phyloP scores from a whole-genome alignment of 2,113 vertebrate species.

The Sporophila hypoxantha region DNA sequence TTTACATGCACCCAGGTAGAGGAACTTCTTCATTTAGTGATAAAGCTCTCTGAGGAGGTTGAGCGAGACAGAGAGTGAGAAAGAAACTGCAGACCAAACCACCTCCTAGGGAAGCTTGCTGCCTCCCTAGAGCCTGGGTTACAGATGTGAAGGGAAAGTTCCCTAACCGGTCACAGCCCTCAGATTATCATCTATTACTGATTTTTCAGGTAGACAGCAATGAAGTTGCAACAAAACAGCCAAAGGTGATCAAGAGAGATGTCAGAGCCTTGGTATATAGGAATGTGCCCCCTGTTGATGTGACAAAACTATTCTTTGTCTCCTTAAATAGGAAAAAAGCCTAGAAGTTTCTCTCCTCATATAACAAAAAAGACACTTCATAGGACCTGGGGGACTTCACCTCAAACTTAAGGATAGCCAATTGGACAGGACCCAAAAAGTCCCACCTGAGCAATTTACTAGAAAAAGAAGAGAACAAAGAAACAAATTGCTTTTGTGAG shows the following conservation, averaged over 20 bases:
- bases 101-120: background rate
- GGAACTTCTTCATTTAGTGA: background rate
- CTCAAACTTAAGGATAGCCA: no score
- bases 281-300: no score
- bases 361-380: no score
- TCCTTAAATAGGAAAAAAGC: no score
- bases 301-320: no score
- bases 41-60: background rate
- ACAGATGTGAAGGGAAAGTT: background rate
- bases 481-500: no score
- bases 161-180: background rate
- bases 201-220: background rate
- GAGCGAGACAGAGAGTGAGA: background rate
- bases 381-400: no score
- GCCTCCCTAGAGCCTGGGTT: background rate
- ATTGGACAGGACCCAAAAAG: no score
- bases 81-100: background rate
- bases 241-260: background rate
- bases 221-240: background rate
- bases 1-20: background rate
- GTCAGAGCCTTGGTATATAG: background rate
- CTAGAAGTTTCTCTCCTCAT: no score
- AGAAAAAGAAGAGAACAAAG: no score
- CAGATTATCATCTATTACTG: background rate
- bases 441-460: no score